phyloP scores from a whole-genome alignment of 2,797 vertebrate genomes.

The Propithecus perrieri region DNA sequence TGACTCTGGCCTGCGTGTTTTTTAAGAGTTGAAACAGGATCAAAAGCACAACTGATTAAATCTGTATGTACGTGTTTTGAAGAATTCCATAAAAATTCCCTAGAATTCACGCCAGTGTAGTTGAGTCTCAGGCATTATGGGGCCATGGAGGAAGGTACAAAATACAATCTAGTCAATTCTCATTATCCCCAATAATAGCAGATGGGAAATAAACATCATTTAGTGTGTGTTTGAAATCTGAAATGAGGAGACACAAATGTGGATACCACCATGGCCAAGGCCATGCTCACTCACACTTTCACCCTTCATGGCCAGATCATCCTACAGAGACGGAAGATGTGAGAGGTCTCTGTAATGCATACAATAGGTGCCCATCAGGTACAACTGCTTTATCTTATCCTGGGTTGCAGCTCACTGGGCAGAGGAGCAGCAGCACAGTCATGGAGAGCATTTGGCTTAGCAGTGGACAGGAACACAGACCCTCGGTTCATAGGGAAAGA shows the following conservation, averaged over 20 bases:
- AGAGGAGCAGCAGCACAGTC: not conserved
- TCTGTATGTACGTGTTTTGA: not conserved
- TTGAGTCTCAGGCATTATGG: not conserved
- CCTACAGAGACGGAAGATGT: not conserved
- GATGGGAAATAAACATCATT: not conserved
- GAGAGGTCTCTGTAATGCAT: not conserved
- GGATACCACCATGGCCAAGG: not conserved
- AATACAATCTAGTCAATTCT: not conserved
- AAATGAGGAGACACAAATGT: not conserved
- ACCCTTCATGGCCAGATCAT: not conserved
- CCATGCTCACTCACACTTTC: not conserved
- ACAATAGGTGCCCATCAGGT: not conserved
- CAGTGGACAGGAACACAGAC: not conserved
- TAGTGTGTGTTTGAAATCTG: not conserved
- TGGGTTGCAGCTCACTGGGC: not conserved
- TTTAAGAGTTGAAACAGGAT: constrained; percentile 18
- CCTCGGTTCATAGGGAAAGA: not conserved
- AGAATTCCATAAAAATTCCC: constrained; percentile 2
- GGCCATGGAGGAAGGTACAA: not conserved
- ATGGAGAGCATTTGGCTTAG: not conserved
- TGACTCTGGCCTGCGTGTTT: not conserved
- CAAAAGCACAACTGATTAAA: not conserved
- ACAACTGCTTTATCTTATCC: not conserved
- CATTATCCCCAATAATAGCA: not conserved
- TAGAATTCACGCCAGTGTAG: not conserved